These are phyloP conservation scores for Criorhina ranunculi DNA, from an alignment of 2,888 invertebrate species.

Conservation along the genomic window DNA sequence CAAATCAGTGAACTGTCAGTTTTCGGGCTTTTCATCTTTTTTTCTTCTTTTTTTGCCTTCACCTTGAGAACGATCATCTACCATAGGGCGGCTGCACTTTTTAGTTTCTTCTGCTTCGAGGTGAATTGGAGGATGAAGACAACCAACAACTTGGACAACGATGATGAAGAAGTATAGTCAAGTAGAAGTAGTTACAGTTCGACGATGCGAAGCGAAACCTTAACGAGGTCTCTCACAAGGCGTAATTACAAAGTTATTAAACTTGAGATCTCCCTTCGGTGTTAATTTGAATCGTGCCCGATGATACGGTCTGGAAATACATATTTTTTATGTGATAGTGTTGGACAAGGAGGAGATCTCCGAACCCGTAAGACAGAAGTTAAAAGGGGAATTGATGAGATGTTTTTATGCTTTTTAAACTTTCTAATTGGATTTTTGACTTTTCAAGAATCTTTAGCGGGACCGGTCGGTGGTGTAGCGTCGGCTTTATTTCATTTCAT, in stretches of 20 bases:
- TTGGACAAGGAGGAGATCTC: constrained; percentile 21
- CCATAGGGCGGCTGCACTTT: constrained; percentile 6
- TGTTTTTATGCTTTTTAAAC: constrained; percentile 71
- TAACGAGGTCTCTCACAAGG: constrained; percentile 70
- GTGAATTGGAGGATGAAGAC: constrained; percentile 8
- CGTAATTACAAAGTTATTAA: constrained; percentile 74
- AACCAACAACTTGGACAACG: constrained; percentile 11
- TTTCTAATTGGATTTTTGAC: constrained; percentile 69
- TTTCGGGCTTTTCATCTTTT: constrained; percentile 56
- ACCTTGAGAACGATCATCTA: constrained; percentile 27
- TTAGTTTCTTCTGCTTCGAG: neutral
- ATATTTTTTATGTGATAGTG: constrained; percentile 2
- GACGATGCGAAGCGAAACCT: constrained; percentile 63
- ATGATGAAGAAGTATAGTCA: constrained; percentile 45
- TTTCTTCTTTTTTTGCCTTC: constrained; percentile 4
- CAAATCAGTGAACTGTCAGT: constrained; percentile 73
- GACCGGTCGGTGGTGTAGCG: neutral
- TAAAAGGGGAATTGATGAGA: constrained; percentile 54
- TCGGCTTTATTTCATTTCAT: neutral
- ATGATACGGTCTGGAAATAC: constrained; percentile 44
- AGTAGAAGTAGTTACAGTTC: constrained; percentile 51
- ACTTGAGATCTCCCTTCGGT: constrained; percentile 71
- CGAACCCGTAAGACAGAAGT: constrained; percentile 40
- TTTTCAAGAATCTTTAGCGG: neutral
- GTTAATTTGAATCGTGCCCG: constrained; percentile 75